A percentile compares a stretch with the other conserved stretches of the same genome.
Evolutionary conservation across 2,113 vertebrate genomes (phyloP).

Genomic region (Phoxinus phoxinus): DNA sequence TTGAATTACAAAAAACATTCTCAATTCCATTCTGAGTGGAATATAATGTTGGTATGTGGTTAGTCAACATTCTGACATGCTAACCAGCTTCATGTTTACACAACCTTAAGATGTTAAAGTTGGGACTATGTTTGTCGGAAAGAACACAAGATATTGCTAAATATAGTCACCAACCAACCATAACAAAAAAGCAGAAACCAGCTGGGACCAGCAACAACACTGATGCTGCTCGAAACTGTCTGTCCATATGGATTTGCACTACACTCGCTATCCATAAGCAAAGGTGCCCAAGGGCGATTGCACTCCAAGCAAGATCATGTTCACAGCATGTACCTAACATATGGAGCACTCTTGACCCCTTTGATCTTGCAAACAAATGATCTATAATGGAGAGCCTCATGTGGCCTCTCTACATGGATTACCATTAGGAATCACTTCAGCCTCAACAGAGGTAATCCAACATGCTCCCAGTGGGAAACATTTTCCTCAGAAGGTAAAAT

Average conservation of each 20-base stretch:
- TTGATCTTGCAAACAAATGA: slow-evolving; percentile 38
- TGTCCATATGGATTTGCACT: neutral
- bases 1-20: neutral
- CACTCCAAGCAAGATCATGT: slow-evolving; percentile 15
- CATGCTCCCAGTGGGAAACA: slow-evolving; percentile 10
- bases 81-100: neutral
- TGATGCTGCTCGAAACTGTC: neutral
- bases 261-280: neutral
- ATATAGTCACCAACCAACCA: neutral
- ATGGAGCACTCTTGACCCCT: slow-evolving; percentile 41
- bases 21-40: neutral
- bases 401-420: slow-evolving; percentile 36
- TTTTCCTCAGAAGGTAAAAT: neutral
- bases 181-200: neutral
- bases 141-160: neutral
- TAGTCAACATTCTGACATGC: neutral
- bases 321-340: slow-evolving; percentile 39
- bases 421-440: slow-evolving; percentile 24
- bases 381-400: slow-evolving; percentile 35
- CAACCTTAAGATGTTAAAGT: neutral
- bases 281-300: slow-evolving; percentile 21
- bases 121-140: neutral
- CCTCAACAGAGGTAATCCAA: slow-evolving; percentile 11
- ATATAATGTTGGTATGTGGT: neutral
- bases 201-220: neutral